Evolutionary conservation across 1,140 invertebrate species (phyloP).

Genomic region (Vollenhovia emeryi): DNA sequence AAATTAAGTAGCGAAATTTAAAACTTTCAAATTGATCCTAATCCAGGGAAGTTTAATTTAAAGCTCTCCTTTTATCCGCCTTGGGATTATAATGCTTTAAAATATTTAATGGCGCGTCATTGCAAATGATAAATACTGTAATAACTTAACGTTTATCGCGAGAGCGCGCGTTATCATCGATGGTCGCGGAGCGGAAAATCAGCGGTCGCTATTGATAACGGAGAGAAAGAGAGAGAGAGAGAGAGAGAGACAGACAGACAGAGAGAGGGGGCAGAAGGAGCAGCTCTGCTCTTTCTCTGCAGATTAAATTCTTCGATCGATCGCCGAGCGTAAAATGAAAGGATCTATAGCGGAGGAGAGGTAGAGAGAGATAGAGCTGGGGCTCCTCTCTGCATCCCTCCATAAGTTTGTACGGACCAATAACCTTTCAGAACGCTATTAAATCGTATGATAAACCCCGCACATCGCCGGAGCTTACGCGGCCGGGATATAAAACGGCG

Average conservation of each 20-base stretch:
- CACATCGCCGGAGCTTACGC: constrained; percentile 41
- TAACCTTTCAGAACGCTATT: constrained; percentile 62
- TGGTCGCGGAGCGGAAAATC: constrained; percentile 42
- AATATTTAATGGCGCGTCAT: constrained; percentile 9
- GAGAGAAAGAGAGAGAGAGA: constrained; percentile 5
- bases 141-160: constrained; percentile 12
- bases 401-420: constrained; percentile 62
- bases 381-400: constrained; percentile 22
- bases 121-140: constrained; percentile 6
- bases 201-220: constrained; percentile 65
- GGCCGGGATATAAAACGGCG: constrained; percentile 49
- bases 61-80: not conserved
- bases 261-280: not conserved
- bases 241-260: constrained; percentile 2
- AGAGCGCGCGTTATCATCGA: not conserved
- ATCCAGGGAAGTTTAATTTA: not conserved
- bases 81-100: not conserved
- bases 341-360: constrained; percentile 33
- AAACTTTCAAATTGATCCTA: not conserved
- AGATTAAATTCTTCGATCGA: constrained; percentile 74
- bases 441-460: constrained; percentile 64
- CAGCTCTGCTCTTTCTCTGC: constrained; percentile 62
- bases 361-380: not conserved
- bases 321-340: constrained; percentile 65
- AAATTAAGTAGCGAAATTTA: constrained; percentile 2